Percentiles rank a stretch among this genome's conserved stretches.
phyloP scores from a whole-genome alignment of 2,797 vertebrate genomes.

The Malacoraja senta region DNA sequence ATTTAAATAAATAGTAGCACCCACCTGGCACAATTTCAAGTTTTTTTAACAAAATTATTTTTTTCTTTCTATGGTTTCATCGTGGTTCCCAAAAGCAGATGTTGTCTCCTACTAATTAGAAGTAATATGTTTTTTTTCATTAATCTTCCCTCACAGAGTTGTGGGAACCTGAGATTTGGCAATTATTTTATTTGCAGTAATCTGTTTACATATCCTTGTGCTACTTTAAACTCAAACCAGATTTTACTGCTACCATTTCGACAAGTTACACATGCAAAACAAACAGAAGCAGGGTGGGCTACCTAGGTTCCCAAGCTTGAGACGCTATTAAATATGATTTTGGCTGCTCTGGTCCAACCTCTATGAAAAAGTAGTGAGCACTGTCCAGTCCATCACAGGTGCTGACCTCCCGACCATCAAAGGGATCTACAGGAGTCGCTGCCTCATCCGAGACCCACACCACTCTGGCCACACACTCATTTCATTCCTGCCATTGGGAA shows the following conservation, averaged over 20 bases:
- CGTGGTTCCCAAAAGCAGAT: neutral
- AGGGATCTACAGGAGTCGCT: too few relatives aligned
- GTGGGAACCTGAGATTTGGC: neutral
- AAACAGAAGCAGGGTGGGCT: too few relatives aligned
- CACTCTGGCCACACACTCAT: too few relatives aligned
- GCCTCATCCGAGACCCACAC: too few relatives aligned
- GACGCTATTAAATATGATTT: too few relatives aligned
- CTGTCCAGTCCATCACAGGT: too few relatives aligned
- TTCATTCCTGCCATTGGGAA: too few relatives aligned
- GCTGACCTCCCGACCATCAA: too few relatives aligned
- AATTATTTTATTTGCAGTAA: neutral
- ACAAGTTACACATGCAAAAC: neutral
- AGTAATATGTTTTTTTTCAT: neutral
- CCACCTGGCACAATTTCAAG: neutral
- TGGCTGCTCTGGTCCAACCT: too few relatives aligned
- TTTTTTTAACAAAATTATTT: neutral
- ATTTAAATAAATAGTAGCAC: neutral
- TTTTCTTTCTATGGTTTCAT: neutral
- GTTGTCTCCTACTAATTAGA: neutral
- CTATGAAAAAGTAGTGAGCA: too few relatives aligned
- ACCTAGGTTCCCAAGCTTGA: too few relatives aligned
- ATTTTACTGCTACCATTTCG: neutral
- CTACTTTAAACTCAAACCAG: neutral
- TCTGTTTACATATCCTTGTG: neutral
- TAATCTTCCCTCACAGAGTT: neutral